Conservation (phyloP, 2,113 vertebrate species). For the Pseudorasbora parva region DNA sequence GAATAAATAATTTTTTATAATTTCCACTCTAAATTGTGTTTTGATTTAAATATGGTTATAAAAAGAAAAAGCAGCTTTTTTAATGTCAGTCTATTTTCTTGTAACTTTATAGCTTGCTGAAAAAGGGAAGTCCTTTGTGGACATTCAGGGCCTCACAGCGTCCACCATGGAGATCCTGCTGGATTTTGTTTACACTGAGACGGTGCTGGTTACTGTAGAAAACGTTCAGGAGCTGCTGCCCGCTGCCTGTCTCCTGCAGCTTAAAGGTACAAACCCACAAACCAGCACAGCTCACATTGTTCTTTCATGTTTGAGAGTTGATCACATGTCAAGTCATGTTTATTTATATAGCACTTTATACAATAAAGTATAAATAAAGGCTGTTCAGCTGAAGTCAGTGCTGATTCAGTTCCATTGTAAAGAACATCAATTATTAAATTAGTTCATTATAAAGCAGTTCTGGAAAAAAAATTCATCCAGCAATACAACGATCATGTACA, state of each 20-base stretch:
- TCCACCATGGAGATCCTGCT: conserved; percentile 98
- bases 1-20: too few species aligned
- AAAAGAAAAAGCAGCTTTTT: neutral
- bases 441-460: too few species aligned
- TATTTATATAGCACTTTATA: too few species aligned
- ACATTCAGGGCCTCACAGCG: conserved; percentile 95
- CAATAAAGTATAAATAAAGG: too few species aligned
- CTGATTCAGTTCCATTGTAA: too few species aligned
- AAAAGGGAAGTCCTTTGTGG: conserved; percentile 96
- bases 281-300: neutral
- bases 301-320: neutral
- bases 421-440: too few species aligned
- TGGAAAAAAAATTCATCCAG: too few species aligned
- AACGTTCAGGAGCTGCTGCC: conserved; percentile 97
- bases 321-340: too few species aligned
- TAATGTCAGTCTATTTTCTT: conserved; percentile 23
- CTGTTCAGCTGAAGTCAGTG: too few species aligned
- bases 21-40: too few species aligned
- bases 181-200: conserved; percentile 98
- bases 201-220: conserved; percentile 95
- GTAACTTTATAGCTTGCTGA: conserved; percentile 84
- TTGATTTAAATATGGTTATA: neutral
- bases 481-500: too few species aligned
- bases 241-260: conserved; percentile 93
- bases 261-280: conserved; percentile 85